Conservation (phyloP, 2,113 vertebrate genomes). For the Acrocephalus kingi region DNA sequence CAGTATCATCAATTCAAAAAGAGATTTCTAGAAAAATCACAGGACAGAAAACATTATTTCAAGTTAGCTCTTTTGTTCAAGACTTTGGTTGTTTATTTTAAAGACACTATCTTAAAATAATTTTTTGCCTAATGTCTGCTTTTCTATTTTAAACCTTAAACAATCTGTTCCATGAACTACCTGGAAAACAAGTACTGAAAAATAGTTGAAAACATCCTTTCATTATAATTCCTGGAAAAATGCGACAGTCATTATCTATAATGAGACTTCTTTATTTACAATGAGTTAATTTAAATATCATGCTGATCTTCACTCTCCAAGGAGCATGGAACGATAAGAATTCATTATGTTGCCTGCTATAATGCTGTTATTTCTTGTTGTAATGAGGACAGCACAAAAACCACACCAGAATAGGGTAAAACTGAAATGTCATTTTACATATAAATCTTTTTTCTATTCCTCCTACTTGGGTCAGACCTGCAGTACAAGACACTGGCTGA, state of each 20-base stretch:
- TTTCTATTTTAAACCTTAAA: constrained; percentile 8
- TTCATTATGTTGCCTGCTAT: background rate
- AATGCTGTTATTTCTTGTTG: background rate
- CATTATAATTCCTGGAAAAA: constrained; percentile 27
- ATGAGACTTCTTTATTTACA: background rate
- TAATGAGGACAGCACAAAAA: background rate
- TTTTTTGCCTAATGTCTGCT: background rate
- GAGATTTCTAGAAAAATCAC: background rate
- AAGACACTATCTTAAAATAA: background rate
- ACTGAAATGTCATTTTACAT: background rate
- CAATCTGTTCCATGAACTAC: background rate
- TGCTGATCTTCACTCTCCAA: background rate
- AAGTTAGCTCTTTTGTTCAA: background rate
- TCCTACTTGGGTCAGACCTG: background rate
- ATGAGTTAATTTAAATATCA: background rate
- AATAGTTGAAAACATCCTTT: background rate
- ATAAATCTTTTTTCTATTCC: background rate
- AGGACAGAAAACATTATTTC: background rate
- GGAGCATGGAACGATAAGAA: background rate
- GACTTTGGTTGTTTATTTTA: constrained; percentile 2
- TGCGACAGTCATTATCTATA: background rate
- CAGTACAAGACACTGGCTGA: background rate
- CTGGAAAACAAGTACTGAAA: background rate
- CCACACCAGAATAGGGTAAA: background rate
- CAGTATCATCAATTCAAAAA: background rate